Base-by-base conservation (phyloP, 2,888 invertebrate species). In the Yponomeuta evonymella region DNA sequence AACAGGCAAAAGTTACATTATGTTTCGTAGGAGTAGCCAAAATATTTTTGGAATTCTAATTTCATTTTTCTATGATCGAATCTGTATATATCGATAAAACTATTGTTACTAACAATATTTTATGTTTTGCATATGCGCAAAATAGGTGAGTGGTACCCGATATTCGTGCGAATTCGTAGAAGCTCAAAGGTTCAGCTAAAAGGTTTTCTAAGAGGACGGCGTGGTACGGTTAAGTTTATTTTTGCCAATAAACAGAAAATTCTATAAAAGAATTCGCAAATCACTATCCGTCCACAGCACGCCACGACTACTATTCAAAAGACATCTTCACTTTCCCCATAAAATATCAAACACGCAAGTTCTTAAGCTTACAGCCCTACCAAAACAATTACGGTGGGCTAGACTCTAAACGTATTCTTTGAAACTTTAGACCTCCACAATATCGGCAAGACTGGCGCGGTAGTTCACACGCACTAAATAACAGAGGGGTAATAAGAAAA, bases 381-480 rank as follows among this genome's bases (percentile, higher is more conserved):
- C 9, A 43, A 43, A 5, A 43, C 43, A 43, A 43, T 43, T 1
- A 58, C 3, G 51, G 51, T 58, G 15, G 15, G 15, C 51, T 58
- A 15, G 15, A 12, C 15, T 58, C 0, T 1, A 58, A 58, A 15
- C 15, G 1, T 15, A 15, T 15, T 15, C 12, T 58, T 58, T 58
- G 51, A 58, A 58, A 2, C 51, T 15, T 0, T 58, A 58, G 51
- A 58, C 51, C 51, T 15, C 15, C 51, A 58, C 12, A 58, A 15
- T 15, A 12, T 58, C 15, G 15, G 51, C 51, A 58, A 15, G 51
- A 51, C 15, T 15, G 15, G 15, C 4, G 12, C 3, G 51, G 15
- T 29, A 65, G 65, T 65, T 43, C 66, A 70, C 58, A 70, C 36
- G 70, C 58, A 69, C 51, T 71, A 65, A 71, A 71, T 69, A 71